phyloP scores from a whole-genome alignment of 2,113 vertebrate genomes.

The Sylvia atricapilla region DNA sequence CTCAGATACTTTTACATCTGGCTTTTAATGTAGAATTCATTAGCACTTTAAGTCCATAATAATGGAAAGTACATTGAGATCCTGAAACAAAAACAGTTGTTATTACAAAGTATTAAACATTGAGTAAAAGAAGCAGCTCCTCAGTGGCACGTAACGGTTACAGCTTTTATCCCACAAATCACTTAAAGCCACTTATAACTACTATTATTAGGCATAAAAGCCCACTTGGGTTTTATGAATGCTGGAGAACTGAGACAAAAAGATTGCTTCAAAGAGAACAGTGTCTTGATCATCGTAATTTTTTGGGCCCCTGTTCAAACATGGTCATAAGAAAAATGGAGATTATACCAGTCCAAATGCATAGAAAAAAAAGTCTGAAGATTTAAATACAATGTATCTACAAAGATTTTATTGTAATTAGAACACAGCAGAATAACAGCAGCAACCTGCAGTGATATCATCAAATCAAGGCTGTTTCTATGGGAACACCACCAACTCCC shows the following conservation, averaged over 20 bases:
- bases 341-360: neutral
- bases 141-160: neutral
- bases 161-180: constrained; percentile 29
- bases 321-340: neutral
- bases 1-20: neutral
- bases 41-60: neutral
- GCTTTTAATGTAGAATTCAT: constrained; percentile 8
- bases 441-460: constrained; percentile 63
- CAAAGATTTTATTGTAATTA: constrained; percentile 55
- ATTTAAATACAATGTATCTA: constrained; percentile 41
- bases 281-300: neutral
- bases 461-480: constrained; percentile 75
- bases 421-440: constrained; percentile 51
- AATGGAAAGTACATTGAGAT: neutral
- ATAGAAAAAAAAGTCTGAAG: neutral
- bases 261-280: neutral
- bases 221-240: constrained; percentile 22
- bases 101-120: constrained; percentile 21
- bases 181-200: constrained; percentile 45
- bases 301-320: neutral
- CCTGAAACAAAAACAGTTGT: constrained; percentile 15
- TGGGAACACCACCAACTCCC: constrained; percentile 71
- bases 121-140: constrained; percentile 44
- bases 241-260: constrained; percentile 16
- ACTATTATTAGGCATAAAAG: constrained; percentile 57